Conservation (phyloP, 2,797 vertebrate species). For the Lates japonicus region DNA sequence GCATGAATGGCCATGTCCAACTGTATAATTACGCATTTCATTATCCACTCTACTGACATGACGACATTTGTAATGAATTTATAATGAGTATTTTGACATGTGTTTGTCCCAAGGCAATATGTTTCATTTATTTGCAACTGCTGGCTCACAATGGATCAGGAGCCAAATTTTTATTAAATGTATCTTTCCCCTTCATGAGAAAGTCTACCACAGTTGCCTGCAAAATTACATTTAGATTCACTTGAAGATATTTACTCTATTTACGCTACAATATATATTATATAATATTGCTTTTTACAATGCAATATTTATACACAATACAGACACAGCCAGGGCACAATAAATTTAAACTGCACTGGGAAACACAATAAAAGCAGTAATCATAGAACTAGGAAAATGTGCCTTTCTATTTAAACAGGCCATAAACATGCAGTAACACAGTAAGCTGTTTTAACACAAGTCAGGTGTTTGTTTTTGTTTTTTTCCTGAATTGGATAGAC, state of each 20-base stretch:
- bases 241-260: background rate
- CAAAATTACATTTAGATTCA: background rate
- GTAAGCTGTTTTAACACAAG: constrained; percentile 4
- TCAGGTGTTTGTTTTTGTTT: background rate
- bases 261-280: background rate
- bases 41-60: constrained; percentile 32
- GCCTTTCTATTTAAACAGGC: background rate
- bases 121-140: constrained; percentile 20
- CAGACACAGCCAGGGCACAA: background rate
- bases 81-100: constrained; percentile 49
- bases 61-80: constrained; percentile 44
- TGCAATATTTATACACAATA: background rate
- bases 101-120: constrained; percentile 41
- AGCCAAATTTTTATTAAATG: background rate
- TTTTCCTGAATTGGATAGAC: background rate
- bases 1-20: constrained; percentile 7
- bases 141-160: background rate
- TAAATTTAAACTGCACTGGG: background rate
- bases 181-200: constrained; percentile 6
- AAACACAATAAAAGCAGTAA: constrained; percentile 6
- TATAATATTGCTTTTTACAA: background rate
- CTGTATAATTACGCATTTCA: constrained; percentile 35
- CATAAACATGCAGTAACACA: background rate
- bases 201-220: background rate
- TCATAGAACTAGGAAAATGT: background rate